These are phyloP conservation scores for Pentamera pediparva DNA, from an alignment of 53 echinoderm and acorn worm species.

Conservation along the genomic window DNA sequence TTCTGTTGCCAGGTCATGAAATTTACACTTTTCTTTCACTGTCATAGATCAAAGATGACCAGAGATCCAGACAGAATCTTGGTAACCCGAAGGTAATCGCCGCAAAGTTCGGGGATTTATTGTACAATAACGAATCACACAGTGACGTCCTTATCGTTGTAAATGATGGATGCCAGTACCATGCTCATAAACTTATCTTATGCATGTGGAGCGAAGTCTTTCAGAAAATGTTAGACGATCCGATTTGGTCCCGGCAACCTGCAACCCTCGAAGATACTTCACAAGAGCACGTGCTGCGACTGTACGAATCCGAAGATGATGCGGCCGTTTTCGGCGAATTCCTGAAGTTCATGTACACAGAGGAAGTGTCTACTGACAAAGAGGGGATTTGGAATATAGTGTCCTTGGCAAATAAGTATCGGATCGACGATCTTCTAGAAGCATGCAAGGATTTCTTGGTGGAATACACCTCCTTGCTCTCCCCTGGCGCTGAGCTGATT, in stretches of 20 bases:
- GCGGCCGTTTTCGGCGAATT: neutral
- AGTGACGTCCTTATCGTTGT: neutral
- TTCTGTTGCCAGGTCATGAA: no score
- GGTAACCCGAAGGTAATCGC: no score
- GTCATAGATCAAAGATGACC: no score
- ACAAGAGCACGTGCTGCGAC: neutral
- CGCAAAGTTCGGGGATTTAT: no score
- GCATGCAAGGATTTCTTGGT: neutral
- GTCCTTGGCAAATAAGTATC: slow-evolving; percentile 8
- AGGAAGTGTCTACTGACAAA: neutral
- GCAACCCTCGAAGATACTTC: neutral
- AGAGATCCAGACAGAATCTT: no score
- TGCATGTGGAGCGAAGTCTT: slow-evolving; percentile 14
- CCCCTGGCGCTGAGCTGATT: neutral
- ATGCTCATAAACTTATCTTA: neutral
- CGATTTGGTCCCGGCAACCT: neutral
- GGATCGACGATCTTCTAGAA: neutral
- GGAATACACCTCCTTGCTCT: neutral
- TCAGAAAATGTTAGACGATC: neutral
- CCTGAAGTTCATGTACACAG: slow-evolving; percentile 17
- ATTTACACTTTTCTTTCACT: no score
- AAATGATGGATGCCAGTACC: neutral
- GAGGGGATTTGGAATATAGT: neutral
- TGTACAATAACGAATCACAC: neutral
- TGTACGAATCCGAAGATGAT: no score